Evolutionary conservation across 2,113 vertebrate genomes (phyloP).

Genomic region (Atractosteus spatula): DNA sequence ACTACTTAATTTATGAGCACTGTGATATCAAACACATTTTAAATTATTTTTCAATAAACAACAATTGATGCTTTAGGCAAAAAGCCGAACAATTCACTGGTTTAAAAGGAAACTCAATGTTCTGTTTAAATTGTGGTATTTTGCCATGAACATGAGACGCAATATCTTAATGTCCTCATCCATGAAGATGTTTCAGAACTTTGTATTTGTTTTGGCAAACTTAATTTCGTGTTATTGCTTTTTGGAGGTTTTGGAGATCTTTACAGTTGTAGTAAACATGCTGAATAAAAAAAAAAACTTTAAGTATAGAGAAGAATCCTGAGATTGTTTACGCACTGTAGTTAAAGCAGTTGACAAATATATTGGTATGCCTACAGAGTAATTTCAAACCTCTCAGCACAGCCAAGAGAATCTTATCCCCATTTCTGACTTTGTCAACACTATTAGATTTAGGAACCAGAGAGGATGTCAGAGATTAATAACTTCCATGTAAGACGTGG

Average conservation of each 20-base stretch:
- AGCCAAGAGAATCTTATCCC: slow-evolving; percentile 66
- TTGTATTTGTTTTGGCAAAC: not conserved
- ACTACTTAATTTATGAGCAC: too few species aligned
- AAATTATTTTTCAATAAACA: too few species aligned
- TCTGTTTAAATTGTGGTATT: not conserved
- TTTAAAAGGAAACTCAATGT: not conserved
- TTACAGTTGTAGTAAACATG: slow-evolving; percentile 5
- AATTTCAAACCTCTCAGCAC: slow-evolving; percentile 52
- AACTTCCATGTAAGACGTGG: slow-evolving; percentile 49
- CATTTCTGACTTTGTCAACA: slow-evolving; percentile 63
- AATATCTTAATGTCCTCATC: not conserved
- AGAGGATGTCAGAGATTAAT: slow-evolving; percentile 59
- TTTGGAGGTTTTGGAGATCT: slow-evolving; percentile 12
- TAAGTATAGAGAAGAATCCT: slow-evolving; percentile 19
- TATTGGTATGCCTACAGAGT: slow-evolving; percentile 59
- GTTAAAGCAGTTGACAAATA: slow-evolving; percentile 60
- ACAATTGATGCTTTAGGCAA: not conserved
- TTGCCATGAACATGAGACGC: not conserved
- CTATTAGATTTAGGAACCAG: slow-evolving; percentile 53
- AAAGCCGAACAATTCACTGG: not conserved
- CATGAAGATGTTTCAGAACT: too few species aligned
- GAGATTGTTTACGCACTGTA: slow-evolving; percentile 51
- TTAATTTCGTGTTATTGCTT: slow-evolving; percentile 8
- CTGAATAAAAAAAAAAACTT: too few species aligned
- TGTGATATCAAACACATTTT: too few species aligned